Conservation (phyloP, 2,113 vertebrate genomes). For the Romanogobio albipinnatus region DNA sequence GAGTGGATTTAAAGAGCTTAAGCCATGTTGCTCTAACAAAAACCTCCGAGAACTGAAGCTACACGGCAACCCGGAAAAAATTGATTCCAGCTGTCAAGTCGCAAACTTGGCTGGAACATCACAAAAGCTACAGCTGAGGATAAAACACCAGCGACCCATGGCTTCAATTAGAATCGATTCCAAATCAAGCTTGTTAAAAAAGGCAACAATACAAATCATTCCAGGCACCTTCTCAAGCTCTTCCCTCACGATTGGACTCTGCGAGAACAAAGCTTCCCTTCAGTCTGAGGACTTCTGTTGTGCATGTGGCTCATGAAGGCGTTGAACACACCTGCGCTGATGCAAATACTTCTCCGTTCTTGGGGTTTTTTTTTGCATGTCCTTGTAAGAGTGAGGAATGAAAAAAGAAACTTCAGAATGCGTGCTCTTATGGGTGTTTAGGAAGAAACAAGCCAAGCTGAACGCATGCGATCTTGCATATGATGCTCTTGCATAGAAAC, state of each 20-base stretch:
- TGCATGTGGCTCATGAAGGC: not conserved
- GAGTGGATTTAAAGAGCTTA: slow-evolving; percentile 59
- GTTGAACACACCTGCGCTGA: not conserved
- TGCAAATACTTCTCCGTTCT: not conserved
- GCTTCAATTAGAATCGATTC: slow-evolving; percentile 76
- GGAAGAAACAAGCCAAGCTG: not conserved
- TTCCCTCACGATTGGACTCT: not conserved
- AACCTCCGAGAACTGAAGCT: slow-evolving; percentile 58
- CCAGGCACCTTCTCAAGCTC: slow-evolving; percentile 41
- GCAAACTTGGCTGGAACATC: slow-evolving; percentile 71
- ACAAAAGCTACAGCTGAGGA: slow-evolving; percentile 65
- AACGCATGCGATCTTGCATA: slow-evolving; percentile 22
- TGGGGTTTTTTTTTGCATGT: slow-evolving; percentile 46
- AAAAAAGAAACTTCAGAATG: slow-evolving; percentile 37
- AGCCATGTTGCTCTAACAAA: slow-evolving; percentile 55
- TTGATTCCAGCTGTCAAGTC: slow-evolving; percentile 74
- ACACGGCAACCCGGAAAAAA: slow-evolving; percentile 61
- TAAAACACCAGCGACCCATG: slow-evolving; percentile 65
- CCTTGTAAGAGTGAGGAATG: slow-evolving; percentile 37
- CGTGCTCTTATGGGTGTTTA: slow-evolving; percentile 49
- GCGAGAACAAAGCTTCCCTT: slow-evolving; percentile 19
- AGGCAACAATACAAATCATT: slow-evolving; percentile 60
- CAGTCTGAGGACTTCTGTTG: not conserved
- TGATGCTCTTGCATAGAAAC: not conserved
- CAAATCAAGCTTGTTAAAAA: slow-evolving; percentile 69